Conservation (phyloP, 2,113 vertebrate genomes). For the Odocoileus hemionus region DNA sequence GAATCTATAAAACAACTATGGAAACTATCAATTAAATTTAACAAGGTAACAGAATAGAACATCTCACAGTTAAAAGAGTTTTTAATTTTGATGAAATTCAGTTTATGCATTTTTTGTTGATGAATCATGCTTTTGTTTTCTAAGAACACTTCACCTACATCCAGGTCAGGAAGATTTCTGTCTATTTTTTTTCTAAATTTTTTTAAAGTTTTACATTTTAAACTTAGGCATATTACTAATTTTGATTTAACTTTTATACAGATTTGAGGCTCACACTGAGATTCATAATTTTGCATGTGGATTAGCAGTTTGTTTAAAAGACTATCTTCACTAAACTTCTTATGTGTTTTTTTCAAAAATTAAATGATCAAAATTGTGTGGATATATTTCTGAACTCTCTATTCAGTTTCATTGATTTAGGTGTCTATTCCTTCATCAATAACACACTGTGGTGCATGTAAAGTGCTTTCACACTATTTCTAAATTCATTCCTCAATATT, state of each 20-base stretch:
- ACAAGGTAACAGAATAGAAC: background rate
- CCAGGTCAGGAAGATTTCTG: background rate
- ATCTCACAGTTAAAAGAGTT: background rate
- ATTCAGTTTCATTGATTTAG: background rate
- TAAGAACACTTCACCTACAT: background rate
- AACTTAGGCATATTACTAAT: background rate
- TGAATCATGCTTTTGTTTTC: background rate
- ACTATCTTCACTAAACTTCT: background rate
- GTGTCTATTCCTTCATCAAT: background rate
- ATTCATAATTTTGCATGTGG: background rate
- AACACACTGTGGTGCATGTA: background rate
- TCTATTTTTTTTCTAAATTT: background rate
- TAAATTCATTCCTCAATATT: background rate
- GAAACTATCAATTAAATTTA: background rate
- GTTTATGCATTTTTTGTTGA: background rate
- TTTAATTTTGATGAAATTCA: background rate
- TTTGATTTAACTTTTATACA: background rate
- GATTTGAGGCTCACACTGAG: background rate
- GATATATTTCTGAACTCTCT: background rate
- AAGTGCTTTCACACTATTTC: background rate
- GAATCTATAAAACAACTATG: background rate
- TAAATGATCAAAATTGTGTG: background rate
- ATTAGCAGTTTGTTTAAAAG: background rate
- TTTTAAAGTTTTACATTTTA: background rate
- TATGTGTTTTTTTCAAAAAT: background rate